These are phyloP conservation scores for Baryphthengus martii DNA, from an alignment of 2,113 vertebrate genomes.

Conservation along the genomic window DNA sequence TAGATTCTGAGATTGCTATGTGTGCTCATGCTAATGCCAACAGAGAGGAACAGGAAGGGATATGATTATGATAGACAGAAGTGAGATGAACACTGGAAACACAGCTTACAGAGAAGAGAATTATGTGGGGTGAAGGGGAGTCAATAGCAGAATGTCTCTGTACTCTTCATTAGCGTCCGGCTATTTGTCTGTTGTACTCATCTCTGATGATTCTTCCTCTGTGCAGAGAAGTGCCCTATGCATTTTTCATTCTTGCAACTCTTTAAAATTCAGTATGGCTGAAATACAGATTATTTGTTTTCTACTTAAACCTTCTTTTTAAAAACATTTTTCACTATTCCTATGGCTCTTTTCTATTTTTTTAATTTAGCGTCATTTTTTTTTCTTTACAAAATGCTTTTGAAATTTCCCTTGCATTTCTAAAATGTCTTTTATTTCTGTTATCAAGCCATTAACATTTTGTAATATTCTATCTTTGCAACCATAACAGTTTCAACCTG, in stretches of 20 bases:
- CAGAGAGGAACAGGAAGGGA: neutral
- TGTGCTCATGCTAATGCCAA: neutral
- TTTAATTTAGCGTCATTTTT: too few relatives aligned
- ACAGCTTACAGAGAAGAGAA: neutral
- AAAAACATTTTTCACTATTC: neutral
- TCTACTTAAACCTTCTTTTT: neutral
- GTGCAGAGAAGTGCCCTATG: neutral
- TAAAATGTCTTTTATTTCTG: neutral
- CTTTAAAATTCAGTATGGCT: neutral
- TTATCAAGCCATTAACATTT: neutral
- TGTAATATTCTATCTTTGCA: neutral
- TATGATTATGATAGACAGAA: conserved; percentile 7
- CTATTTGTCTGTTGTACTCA: neutral
- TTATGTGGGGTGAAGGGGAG: neutral
- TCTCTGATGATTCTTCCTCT: neutral
- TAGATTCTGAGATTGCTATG: neutral
- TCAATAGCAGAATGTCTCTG: neutral
- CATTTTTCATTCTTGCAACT: neutral
- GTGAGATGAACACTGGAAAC: neutral
- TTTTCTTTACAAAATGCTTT: neutral
- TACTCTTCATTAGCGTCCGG: neutral
- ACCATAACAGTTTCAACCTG: neutral
- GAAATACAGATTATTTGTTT: neutral
- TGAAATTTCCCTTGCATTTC: neutral
- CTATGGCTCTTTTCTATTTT: neutral